Conservation (phyloP, 64 coral and sea anemone species). For the Montipora capricornis region DNA sequence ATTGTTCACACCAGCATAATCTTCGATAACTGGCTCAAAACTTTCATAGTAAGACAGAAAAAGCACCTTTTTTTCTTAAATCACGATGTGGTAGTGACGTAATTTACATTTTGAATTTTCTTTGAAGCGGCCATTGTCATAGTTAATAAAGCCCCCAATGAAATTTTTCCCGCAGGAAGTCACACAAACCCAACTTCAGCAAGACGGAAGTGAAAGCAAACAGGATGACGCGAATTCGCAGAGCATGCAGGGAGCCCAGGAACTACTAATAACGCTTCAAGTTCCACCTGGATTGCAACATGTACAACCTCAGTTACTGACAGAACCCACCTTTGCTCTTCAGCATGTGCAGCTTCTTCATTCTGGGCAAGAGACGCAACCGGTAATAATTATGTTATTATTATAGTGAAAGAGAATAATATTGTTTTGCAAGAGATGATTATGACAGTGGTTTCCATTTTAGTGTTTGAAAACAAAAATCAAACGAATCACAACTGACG, state of each 20-base stretch:
- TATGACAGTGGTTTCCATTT: neutral
- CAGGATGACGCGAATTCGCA: conserved; percentile 60
- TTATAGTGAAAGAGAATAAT: no score
- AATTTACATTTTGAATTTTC: no score
- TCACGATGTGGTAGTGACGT: no score
- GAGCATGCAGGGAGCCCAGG: conserved; percentile 66
- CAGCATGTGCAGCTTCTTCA: conserved; percentile 78
- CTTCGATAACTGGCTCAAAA: no score
- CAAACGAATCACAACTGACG: no score
- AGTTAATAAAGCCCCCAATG: no score
- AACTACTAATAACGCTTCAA: conserved; percentile 82
- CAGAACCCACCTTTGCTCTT: conserved; percentile 76
- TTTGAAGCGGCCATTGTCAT: no score
- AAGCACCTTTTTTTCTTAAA: no score
- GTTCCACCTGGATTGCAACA: conserved; percentile 69
- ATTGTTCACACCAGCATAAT: no score
- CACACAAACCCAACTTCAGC: conserved; percentile 2
- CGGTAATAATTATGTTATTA: neutral
- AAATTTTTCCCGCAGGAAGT: neutral
- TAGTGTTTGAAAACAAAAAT: neutral
- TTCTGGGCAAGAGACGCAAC: conserved; percentile 59
- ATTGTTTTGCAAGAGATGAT: neutral
- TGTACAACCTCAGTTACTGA: conserved; percentile 66
- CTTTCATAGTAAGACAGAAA: no score
- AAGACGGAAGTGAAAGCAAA: conserved; percentile 57